These are phyloP conservation scores for Epinephelus coioides DNA, from an alignment of 2,797 vertebrate genomes.

Conservation along the genomic window DNA sequence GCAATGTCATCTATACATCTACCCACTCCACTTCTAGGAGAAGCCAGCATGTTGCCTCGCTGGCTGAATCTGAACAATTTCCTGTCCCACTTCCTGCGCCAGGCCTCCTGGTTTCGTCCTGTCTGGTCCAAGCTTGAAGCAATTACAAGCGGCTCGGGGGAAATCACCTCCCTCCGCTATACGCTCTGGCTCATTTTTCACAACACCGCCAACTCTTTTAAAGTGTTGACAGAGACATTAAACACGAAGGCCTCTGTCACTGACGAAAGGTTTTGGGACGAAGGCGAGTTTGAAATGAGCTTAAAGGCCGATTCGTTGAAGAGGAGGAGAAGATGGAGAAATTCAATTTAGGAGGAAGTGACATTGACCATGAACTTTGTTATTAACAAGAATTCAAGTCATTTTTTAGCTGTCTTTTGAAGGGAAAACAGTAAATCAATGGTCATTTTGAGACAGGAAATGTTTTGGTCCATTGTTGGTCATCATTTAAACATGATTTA, in stretches of 20 bases:
- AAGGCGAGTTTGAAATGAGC: constrained; percentile 25
- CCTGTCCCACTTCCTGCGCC: constrained; percentile 81
- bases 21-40: constrained; percentile 19
- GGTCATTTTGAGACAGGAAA: not conserved
- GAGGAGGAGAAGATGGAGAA: constrained; percentile 14
- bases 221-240: constrained; percentile 81
- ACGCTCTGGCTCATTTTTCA: constrained; percentile 78
- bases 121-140: constrained; percentile 83
- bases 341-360: not conserved
- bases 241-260: constrained; percentile 68
- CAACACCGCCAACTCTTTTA: constrained; percentile 73
- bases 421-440: not conserved
- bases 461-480: constrained; percentile 15
- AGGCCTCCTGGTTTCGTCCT: constrained; percentile 78
- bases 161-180: constrained; percentile 77
- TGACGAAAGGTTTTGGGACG: constrained; percentile 34
- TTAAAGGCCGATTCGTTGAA: not conserved
- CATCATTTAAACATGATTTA: constrained; percentile 4
- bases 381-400: not conserved
- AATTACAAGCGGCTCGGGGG: constrained; percentile 81
- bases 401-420: not conserved
- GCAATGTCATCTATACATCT: constrained; percentile 24
- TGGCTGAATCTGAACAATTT: constrained; percentile 81
- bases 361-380: constrained; percentile 10
- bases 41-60: constrained; percentile 58